Evolutionary conservation across 2,888 invertebrate species (phyloP).

Genomic region (Podabrus alpinus): DNA sequence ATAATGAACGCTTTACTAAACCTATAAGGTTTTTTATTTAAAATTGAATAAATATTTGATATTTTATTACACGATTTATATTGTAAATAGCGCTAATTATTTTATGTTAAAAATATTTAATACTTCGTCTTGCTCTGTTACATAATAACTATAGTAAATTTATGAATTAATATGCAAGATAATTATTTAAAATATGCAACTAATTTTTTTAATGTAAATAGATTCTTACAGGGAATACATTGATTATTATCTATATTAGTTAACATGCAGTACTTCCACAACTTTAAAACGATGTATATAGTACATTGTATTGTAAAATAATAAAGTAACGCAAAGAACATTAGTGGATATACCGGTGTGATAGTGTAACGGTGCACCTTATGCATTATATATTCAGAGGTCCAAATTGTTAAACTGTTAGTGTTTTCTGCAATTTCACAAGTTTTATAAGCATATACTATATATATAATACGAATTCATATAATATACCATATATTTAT

Average conservation of each 20-base stretch:
- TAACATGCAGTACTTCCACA: slow-evolving; percentile 44
- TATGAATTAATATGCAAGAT: slow-evolving; percentile 6
- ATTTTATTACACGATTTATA: background rate
- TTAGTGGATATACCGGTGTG: slow-evolving; percentile 52
- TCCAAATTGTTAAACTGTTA: slow-evolving; percentile 57
- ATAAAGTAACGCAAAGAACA: slow-evolving; percentile 18
- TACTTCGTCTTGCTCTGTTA: background rate
- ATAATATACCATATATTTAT: slow-evolving; percentile 35
- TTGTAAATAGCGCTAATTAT: background rate
- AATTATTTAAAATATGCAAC: slow-evolving; percentile 3
- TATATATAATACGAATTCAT: slow-evolving; percentile 45
- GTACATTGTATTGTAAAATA: slow-evolving; percentile 19
- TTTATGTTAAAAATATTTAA: background rate
- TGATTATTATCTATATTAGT: slow-evolving; percentile 34
- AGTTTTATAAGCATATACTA: slow-evolving; percentile 56
- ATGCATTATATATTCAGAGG: slow-evolving; percentile 54
- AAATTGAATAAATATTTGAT: background rate
- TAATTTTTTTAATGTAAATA: slow-evolving; percentile 4
- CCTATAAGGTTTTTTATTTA: background rate
- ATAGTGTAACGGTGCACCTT: slow-evolving; percentile 56
- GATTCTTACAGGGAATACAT: slow-evolving; percentile 22
- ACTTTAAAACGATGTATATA: slow-evolving; percentile 18
- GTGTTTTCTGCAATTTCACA: slow-evolving; percentile 58
- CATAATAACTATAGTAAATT: background rate
- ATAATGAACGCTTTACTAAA: background rate